These are phyloP conservation scores for Clanis bilineata DNA, from an alignment of 2,888 invertebrate species.

Conservation along the genomic window DNA sequence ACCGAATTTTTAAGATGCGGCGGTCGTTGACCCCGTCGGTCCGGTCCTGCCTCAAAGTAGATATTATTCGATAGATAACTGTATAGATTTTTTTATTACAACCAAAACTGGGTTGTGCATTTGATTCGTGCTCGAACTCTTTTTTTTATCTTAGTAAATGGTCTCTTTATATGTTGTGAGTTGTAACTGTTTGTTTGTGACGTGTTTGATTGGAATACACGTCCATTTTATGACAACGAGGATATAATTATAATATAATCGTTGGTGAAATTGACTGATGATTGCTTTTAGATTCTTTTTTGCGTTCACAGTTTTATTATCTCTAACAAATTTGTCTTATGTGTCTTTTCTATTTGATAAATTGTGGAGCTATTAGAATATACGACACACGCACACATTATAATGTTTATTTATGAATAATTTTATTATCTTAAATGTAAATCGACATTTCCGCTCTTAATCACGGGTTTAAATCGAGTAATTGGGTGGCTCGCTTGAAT, in stretches of 20 bases:
- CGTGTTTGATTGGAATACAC: conserved; percentile 17
- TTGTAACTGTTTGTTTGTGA: conserved; percentile 19
- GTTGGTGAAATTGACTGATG: conserved; percentile 10
- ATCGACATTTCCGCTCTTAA: neutral
- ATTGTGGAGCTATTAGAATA: neutral
- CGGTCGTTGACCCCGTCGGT: conserved; percentile 53
- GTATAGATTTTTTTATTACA: conserved; percentile 70
- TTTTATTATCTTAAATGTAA: neutral
- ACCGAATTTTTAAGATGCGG: conserved; percentile 57
- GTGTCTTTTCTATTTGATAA: neutral
- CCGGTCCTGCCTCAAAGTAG: conserved; percentile 64
- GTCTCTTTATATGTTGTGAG: conserved; percentile 19
- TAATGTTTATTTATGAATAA: neutral
- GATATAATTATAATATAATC: conserved; percentile 19
- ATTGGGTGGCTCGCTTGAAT: neutral
- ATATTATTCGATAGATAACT: conserved; percentile 79
- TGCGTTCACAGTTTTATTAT: neutral
- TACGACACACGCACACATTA: neutral
- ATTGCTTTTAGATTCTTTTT: conserved; percentile 14
- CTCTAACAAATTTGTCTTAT: neutral
- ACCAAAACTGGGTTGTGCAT: conserved; percentile 62
- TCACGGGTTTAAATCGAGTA: neutral
- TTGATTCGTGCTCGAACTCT: conserved; percentile 55
- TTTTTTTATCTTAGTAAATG: conserved; percentile 30
- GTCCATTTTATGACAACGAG: conserved; percentile 10